Evolutionary conservation across 2,797 vertebrate species (phyloP).

Genomic region (Sebastes trivittatus): DNA sequence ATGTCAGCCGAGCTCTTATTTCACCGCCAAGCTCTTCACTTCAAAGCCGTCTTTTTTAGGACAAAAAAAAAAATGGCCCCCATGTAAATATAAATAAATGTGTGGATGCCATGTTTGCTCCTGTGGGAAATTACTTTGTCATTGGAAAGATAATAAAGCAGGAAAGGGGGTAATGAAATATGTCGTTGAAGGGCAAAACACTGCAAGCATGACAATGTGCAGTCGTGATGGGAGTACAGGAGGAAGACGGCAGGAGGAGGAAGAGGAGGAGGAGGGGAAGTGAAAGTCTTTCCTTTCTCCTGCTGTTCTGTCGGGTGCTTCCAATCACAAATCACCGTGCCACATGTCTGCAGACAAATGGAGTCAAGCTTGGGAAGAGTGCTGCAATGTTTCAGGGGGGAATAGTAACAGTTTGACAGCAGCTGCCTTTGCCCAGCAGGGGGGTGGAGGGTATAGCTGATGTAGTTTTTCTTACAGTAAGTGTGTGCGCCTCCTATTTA

Average conservation of each 20-base stretch:
- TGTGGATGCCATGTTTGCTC: slow-evolving; percentile 62
- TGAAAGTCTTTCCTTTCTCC: slow-evolving; percentile 31
- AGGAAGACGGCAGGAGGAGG: slow-evolving; percentile 12
- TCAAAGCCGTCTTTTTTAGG: slow-evolving; percentile 39
- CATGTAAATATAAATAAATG: slow-evolving; percentile 63
- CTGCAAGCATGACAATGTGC: slow-evolving; percentile 37
- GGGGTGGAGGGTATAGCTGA: slow-evolving; percentile 13
- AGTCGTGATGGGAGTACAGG: slow-evolving; percentile 7
- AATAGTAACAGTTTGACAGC: slow-evolving; percentile 47
- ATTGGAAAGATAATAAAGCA: slow-evolving; percentile 64
- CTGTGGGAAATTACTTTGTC: slow-evolving; percentile 59
- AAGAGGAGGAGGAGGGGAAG: slow-evolving; percentile 29
- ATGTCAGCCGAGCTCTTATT: slow-evolving; percentile 52
- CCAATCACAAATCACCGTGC: slow-evolving; percentile 56
- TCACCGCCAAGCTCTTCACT: slow-evolving; percentile 25
- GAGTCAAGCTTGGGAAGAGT: slow-evolving; percentile 39
- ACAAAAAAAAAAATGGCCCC: slow-evolving; percentile 30
- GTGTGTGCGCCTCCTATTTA: slow-evolving; percentile 13
- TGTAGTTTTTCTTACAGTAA: slow-evolving; percentile 7
- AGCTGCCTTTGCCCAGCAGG: slow-evolving; percentile 42
- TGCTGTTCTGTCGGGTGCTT: slow-evolving; percentile 41
- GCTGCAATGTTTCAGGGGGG: slow-evolving; percentile 26
- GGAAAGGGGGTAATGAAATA: slow-evolving; percentile 58
- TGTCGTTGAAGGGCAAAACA: slow-evolving; percentile 53
- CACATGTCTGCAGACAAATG: slow-evolving; percentile 51